Evolutionary conservation across 2,113 vertebrate species (phyloP).

Genomic region (Actenoides hombroni): DNA sequence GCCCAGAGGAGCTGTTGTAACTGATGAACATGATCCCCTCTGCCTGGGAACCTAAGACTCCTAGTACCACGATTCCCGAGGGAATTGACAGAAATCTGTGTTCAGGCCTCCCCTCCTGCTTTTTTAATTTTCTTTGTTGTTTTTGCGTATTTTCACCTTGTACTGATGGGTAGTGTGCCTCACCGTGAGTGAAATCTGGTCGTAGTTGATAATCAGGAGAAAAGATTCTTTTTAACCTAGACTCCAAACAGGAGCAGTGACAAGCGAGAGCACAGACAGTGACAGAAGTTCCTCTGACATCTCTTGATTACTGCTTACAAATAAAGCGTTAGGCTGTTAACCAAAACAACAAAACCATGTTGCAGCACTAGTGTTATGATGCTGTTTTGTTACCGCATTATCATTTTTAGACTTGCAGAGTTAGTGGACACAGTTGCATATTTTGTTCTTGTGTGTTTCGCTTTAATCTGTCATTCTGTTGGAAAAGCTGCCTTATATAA

Average conservation of each 20-base stretch:
- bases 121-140: constrained; percentile 73
- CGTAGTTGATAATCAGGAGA: constrained; percentile 76
- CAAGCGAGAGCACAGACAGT: constrained; percentile 73
- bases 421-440: background rate
- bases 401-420: background rate
- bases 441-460: constrained; percentile 1
- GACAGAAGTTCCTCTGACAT: constrained; percentile 83
- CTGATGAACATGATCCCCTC: constrained; percentile 85
- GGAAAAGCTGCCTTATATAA: constrained; percentile 21
- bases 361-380: background rate
- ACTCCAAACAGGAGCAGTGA: constrained; percentile 78
- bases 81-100: constrained; percentile 78
- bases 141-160: constrained; percentile 65
- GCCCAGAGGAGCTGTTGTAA: constrained; percentile 82
- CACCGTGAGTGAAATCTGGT: constrained; percentile 65
- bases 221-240: constrained; percentile 80
- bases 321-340: constrained; percentile 61
- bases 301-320: constrained; percentile 78
- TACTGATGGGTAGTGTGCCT: constrained; percentile 71
- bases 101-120: constrained; percentile 56
- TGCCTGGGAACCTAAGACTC: constrained; percentile 80
- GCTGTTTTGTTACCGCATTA: background rate
- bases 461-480: constrained; percentile 34
- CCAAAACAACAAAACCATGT: constrained; percentile 47
- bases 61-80: constrained; percentile 81